These are phyloP conservation scores for Mola mola DNA, from an alignment of 2,113 vertebrate genomes.

Conservation along the genomic window DNA sequence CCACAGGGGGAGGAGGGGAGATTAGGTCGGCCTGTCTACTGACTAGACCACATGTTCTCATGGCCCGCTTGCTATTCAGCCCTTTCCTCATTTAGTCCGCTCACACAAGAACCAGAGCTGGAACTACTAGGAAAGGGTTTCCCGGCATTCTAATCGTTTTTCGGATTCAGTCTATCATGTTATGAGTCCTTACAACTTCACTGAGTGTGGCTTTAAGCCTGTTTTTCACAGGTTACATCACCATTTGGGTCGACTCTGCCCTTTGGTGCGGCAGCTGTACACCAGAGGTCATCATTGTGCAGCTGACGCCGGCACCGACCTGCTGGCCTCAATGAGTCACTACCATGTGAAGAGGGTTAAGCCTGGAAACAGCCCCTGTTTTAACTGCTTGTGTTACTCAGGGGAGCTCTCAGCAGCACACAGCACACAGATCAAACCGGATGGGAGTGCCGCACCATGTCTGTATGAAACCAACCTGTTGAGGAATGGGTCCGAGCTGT, in stretches of 20 bases:
- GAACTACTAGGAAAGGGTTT: no score
- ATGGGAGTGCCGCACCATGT: not conserved
- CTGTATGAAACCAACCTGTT: conserved; percentile 87
- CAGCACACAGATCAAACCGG: conserved; percentile 14
- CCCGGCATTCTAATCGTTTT: no score
- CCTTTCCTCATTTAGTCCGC: conserved; percentile 52
- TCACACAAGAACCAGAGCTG: conserved; percentile 39
- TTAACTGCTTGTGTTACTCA: conserved; percentile 56
- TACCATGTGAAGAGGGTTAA: conserved; percentile 71
- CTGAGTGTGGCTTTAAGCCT: not conserved
- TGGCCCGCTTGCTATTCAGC: conserved; percentile 71
- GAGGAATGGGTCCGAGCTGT: conserved; percentile 98
- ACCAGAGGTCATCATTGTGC: conserved; percentile 65
- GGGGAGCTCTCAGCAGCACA: conserved; percentile 28
- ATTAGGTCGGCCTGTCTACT: conserved; percentile 75
- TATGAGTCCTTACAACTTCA: no score
- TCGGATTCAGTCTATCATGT: no score
- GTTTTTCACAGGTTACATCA: not conserved
- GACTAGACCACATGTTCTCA: conserved; percentile 81
- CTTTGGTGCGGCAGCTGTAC: conserved; percentile 27
- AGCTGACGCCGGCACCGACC: conserved; percentile 5
- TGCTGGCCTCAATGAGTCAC: conserved; percentile 63
- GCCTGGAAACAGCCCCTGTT: conserved; percentile 48
- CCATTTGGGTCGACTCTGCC: not conserved
- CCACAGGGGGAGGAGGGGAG: conserved; percentile 61